These are phyloP conservation scores for Bos indicus DNA, from an alignment of 2,113 vertebrate genomes.

Conservation along the genomic window DNA sequence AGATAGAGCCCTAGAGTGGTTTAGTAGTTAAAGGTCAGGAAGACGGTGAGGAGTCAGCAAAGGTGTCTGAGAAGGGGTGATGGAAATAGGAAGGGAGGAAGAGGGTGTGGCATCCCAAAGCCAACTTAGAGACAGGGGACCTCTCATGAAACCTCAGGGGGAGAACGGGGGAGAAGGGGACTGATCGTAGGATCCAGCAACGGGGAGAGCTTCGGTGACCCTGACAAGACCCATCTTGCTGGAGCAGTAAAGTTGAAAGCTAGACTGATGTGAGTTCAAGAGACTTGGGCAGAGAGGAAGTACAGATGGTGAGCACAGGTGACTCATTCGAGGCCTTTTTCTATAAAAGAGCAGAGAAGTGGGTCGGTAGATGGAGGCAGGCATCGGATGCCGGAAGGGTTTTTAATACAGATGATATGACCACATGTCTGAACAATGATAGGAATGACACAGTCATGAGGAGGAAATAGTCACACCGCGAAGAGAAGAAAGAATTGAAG, in stretches of 20 bases:
- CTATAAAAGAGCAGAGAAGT: conserved; percentile 17
- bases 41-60: not conserved
- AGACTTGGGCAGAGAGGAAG: not conserved
- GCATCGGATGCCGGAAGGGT: not conserved
- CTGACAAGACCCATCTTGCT: not conserved
- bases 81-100: not conserved
- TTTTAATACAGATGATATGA: not conserved
- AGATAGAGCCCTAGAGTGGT: not conserved
- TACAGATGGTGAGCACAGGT: not conserved
- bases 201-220: not conserved
- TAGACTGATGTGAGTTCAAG: not conserved
- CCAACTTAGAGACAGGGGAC: not conserved
- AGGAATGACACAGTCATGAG: not conserved
- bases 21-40: not conserved
- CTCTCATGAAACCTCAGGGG: too few species aligned
- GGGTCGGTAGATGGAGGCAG: conserved; percentile 16
- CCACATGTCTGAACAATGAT: not conserved
- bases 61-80: not conserved
- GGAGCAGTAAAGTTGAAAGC: not conserved
- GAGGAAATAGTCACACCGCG: not conserved
- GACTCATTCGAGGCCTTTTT: conserved; percentile 37
- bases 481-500: not conserved
- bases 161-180: not conserved
- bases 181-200: not conserved
- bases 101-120: not conserved